These are phyloP conservation scores for Lophotriccus pileatus DNA, from an alignment of 2,797 vertebrate species.

Conservation along the genomic window DNA sequence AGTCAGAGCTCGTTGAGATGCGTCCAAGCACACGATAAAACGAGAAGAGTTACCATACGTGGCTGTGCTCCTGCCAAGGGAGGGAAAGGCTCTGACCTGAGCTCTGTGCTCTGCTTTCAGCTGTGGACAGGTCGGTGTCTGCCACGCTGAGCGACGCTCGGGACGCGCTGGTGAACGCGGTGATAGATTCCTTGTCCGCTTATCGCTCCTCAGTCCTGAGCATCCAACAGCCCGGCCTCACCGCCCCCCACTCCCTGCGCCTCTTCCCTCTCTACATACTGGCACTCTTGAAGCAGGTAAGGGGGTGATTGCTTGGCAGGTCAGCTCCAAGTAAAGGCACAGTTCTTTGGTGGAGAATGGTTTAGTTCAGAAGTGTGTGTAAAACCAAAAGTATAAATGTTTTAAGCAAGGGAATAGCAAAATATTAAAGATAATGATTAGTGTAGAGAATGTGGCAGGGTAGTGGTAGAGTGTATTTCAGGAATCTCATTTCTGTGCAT, in stretches of 20 bases:
- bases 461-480: neutral
- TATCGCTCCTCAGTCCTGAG: conserved; percentile 86
- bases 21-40: neutral
- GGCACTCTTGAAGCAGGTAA: conserved; percentile 93
- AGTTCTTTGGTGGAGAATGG: neutral
- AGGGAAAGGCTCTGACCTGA: neutral
- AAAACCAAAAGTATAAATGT: neutral
- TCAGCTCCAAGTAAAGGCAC: neutral
- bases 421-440: neutral
- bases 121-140: conserved; percentile 89
- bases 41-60: neutral
- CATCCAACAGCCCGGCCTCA: conserved; percentile 90
- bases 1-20: neutral
- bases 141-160: conserved; percentile 90
- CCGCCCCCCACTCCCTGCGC: conserved; percentile 84
- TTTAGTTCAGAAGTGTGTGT: neutral
- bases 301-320: neutral
- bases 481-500: neutral
- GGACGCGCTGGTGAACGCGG: conserved; percentile 92
- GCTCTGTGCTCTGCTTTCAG: conserved; percentile 40
- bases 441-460: neutral
- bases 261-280: conserved; percentile 91
- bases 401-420: neutral
- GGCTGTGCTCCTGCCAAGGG: neutral
- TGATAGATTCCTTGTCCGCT: conserved; percentile 88